These are phyloP conservation scores for Mirounga angustirostris DNA, from an alignment of 2,113 vertebrate genomes.

Conservation along the genomic window DNA sequence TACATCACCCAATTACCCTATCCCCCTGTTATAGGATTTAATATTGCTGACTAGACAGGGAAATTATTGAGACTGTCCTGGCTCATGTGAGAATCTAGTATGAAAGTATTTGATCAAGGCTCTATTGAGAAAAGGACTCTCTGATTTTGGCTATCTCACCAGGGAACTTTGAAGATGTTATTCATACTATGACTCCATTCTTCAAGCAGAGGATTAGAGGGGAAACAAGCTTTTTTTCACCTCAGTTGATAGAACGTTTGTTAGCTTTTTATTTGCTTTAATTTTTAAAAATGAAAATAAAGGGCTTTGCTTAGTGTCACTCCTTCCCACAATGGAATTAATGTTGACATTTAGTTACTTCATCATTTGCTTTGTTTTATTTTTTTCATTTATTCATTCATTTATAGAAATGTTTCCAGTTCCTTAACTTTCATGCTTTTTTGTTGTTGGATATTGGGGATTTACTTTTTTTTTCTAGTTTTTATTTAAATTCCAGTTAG, in stretches of 20 bases:
- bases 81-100: background rate
- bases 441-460: background rate
- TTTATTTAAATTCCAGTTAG: background rate
- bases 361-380: background rate
- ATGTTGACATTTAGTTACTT: background rate
- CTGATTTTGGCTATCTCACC: background rate
- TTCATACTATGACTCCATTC: background rate
- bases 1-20: too few relatives aligned
- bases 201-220: background rate
- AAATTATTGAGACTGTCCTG: background rate
- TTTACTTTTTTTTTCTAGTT: background rate
- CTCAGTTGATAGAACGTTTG: background rate
- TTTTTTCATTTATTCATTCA: background rate
- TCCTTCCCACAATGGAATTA: background rate
- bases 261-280: slow-evolving; percentile 20
- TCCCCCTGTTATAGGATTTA: background rate
- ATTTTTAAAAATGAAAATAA: background rate
- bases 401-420: background rate
- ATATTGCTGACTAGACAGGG: background rate
- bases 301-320: background rate
- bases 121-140: background rate
- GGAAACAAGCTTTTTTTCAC: background rate
- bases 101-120: background rate
- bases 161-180: background rate
- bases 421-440: background rate